Base-by-base conservation (phyloP, 1,140 invertebrate genomes). In the Camponotus pennsylvanicus region DNA sequence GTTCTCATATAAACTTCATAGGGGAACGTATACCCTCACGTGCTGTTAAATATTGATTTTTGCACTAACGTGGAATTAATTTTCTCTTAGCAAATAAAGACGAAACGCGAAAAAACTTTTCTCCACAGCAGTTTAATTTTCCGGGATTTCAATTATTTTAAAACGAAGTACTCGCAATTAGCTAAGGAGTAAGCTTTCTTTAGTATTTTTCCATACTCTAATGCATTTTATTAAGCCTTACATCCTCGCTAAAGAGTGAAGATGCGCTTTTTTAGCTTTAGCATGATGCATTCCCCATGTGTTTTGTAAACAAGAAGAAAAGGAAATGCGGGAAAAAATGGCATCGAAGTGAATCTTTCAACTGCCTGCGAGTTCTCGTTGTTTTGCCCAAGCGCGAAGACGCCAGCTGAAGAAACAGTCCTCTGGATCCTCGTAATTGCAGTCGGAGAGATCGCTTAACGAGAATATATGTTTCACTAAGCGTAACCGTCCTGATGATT, bases 341-440 rank as follows among this genome's bases (percentile, higher is more conserved):
- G 52, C 52, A 63, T 6, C 42, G 32, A 55, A 73, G 67, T 52
- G 52, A 59, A 73, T 73, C 79, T 83, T 73, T 73, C 69, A 32
- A 18, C 67, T 71, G 40, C 21, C 59, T 34, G 40, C 64, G 45
- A 18, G 15, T 64, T 70, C 21, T 63, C 7, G 69, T 82, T 40
- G 52, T 82, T 82, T 73, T 73, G 32, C 5, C 27, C 18, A 15
- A 45, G 40, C 27, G n/a, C n/a, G 15, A 45, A 55, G 2, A 32
- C 40, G 15, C 27, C 69, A 75, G 79, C 69, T 83, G 69, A 83
- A 52, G 69, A 83, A 83, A 83, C 79, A 83, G 27, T 59, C 32
- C 27, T 15, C 69, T 27, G n/a, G 40, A 82, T 61, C 13, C 69
- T 75, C 32, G 40, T 83, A 83, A 83, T 83, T 83, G n/a, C 79